Percentiles rank a stretch among this genome's conserved stretches.
Conservation (phyloP, 2,797 vertebrate species). For the Synanceia verrucosa region DNA sequence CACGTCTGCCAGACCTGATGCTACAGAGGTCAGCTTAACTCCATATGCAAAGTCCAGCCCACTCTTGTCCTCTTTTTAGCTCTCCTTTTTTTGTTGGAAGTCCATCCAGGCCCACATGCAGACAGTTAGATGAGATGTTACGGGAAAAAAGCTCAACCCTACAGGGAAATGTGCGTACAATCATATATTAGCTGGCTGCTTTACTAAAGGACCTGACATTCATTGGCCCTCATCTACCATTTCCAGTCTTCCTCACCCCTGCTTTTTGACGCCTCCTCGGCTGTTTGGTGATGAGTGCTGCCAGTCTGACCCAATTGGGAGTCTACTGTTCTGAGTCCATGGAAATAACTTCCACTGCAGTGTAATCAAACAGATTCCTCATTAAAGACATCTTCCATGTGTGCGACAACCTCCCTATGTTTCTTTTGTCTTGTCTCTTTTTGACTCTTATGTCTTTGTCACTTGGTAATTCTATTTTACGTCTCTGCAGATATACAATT, state of each 20-base stretch:
- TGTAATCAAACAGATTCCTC: slow-evolving; percentile 68
- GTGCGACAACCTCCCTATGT: slow-evolving; percentile 28
- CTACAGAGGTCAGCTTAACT: slow-evolving; percentile 17
- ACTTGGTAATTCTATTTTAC: background rate
- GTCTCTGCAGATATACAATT: background rate
- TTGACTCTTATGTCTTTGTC: slow-evolving; percentile 16
- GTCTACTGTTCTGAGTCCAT: slow-evolving; percentile 49
- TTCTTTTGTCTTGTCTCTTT: slow-evolving; percentile 54
- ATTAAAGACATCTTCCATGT: slow-evolving; percentile 66
- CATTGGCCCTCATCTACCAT: background rate
- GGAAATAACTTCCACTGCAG: slow-evolving; percentile 64
- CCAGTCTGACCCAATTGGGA: slow-evolving; percentile 75
- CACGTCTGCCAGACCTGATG: slow-evolving; percentile 45
- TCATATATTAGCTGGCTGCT: background rate
- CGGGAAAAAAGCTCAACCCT: background rate
- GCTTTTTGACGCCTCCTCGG: slow-evolving; percentile 44
- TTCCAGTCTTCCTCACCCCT: slow-evolving; percentile 11
- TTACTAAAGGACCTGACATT: background rate
- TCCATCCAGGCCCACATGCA: slow-evolving; percentile 20
- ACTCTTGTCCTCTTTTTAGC: slow-evolving; percentile 23
- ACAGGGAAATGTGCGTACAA: background rate
- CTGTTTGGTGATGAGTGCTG: slow-evolving; percentile 52
- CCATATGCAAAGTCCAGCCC: slow-evolving; percentile 23
- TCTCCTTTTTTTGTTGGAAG: slow-evolving; percentile 6
- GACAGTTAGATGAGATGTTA: slow-evolving; percentile 6